Evolutionary conservation across 2,113 vertebrate genomes (phyloP), one percentile per base, ranked within the genome.

Genomic region (Notarius lentiginosus): DNA sequence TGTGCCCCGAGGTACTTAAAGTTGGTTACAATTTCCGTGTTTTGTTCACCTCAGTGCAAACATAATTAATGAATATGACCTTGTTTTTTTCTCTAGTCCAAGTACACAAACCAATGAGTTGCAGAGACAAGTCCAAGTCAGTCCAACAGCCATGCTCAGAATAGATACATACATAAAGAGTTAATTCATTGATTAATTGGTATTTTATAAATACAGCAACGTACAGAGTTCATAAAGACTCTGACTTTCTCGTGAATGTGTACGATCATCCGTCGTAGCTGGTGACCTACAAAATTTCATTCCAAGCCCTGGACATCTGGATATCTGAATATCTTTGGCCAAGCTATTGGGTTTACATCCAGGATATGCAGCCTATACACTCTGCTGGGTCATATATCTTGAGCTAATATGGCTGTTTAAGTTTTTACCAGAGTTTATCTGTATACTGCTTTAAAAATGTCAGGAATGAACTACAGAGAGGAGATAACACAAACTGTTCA

Each of bases 401-500:
- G 5, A 73, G 14, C 34, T 22, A 18, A 20, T 17, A n/a, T 5
- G 9, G 34, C 47, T 49, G 34, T 61, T 27, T 66, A 66, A 14
- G 24, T 41, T 41, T 27, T 82, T 63, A 47, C 4, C 11, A 47
- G 8, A 10, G 27, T 6, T 70, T 70, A 80, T 11, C 1, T 11
- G 47, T 11, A 9, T 60, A 8, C 24, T 47, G 30, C 41, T 47
- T 73, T 24, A 51, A 51, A 24, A 55, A 55, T 27, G 14, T 27
- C 18, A 87, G 51, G 83, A 66, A 58, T 53, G 60, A 88, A 55
- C 15, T 61, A 30, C 60, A 56, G 18, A 81, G 47, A 84, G 30
- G 47, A 53, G 49, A n/a, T 22, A n/a, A 76, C 22, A 12, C 51
- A 77, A 75, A 24, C 4, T 75, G 72, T 24, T 24, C 20, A 24